These are phyloP conservation scores for Esox masquinongy DNA, from an alignment of 2,797 vertebrate species.

Conservation along the genomic window DNA sequence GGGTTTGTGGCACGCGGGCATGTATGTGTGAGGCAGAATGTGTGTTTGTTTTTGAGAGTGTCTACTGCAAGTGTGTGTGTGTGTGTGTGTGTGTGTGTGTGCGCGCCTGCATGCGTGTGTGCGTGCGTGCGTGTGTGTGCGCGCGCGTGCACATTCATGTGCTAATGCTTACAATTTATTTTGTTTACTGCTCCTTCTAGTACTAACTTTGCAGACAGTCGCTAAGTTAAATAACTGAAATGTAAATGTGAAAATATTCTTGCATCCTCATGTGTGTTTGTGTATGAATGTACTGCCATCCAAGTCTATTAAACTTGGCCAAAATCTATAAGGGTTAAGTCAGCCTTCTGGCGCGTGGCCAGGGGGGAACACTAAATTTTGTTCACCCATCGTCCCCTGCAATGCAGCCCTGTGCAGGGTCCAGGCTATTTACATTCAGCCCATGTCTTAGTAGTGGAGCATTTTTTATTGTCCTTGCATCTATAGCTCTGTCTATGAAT, in stretches of 20 bases:
- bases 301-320: neutral
- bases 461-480: too few species aligned
- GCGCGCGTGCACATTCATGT: neutral
- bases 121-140: constrained; percentile 4
- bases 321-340: neutral
- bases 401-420: constrained; percentile 47
- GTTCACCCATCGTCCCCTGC: constrained; percentile 38
- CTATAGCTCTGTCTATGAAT: neutral
- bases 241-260: too few species aligned
- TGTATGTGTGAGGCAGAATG: neutral
- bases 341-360: constrained; percentile 1
- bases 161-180: too few species aligned
- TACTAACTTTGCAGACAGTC: too few species aligned
- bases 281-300: neutral
- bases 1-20: neutral
- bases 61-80: constrained; percentile 8
- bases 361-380: neutral
- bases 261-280: neutral
- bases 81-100: constrained; percentile 10
- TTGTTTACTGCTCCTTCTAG: too few species aligned
- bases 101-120: neutral
- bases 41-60: constrained; percentile 5
- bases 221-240: too few species aligned
- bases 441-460: constrained; percentile 15
- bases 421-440: constrained; percentile 43